These are phyloP conservation scores for Liolophura sinensis DNA, from an alignment of 1,140 invertebrate species.

Conservation along the genomic window DNA sequence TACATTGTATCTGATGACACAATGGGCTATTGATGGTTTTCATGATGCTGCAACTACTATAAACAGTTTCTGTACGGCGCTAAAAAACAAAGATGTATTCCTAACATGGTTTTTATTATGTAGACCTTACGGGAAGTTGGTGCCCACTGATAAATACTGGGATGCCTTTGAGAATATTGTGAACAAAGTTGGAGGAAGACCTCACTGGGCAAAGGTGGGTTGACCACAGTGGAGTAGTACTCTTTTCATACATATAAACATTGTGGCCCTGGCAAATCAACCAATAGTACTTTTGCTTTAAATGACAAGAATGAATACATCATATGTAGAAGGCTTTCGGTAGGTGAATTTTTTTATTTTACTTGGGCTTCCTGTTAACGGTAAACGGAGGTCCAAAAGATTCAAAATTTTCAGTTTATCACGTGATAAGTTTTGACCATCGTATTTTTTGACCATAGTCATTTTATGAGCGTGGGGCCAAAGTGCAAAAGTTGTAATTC, in stretches of 20 bases:
- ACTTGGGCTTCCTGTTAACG: background rate
- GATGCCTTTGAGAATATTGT: conserved; percentile 43
- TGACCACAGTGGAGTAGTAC: conserved; percentile 3
- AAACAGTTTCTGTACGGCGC: too few relatives aligned
- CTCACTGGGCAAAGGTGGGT: conserved; percentile 55
- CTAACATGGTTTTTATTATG: background rate
- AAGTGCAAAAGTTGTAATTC: too few relatives aligned
- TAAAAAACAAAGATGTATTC: background rate
- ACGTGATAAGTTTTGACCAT: too few relatives aligned
- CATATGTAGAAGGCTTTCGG: background rate
- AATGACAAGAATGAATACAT: background rate
- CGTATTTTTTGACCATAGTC: too few relatives aligned
- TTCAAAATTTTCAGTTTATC: background rate
- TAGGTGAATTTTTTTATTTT: too few relatives aligned
- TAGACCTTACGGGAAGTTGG: conserved; percentile 46
- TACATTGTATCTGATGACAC: too few relatives aligned
- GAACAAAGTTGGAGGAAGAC: conserved; percentile 41
- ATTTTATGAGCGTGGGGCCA: too few relatives aligned
- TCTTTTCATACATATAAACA: background rate
- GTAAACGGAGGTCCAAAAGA: background rate
- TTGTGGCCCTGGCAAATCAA: background rate
- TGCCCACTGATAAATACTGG: conserved; percentile 46
- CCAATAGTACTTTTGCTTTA: too few relatives aligned
- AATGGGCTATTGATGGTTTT: too few relatives aligned
- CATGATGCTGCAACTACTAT: background rate